Percentiles rank a stretch among this genome's conserved stretches.
phyloP scores from a whole-genome alignment of 2,797 vertebrate genomes.

The Xiphophorus birchmanni region DNA sequence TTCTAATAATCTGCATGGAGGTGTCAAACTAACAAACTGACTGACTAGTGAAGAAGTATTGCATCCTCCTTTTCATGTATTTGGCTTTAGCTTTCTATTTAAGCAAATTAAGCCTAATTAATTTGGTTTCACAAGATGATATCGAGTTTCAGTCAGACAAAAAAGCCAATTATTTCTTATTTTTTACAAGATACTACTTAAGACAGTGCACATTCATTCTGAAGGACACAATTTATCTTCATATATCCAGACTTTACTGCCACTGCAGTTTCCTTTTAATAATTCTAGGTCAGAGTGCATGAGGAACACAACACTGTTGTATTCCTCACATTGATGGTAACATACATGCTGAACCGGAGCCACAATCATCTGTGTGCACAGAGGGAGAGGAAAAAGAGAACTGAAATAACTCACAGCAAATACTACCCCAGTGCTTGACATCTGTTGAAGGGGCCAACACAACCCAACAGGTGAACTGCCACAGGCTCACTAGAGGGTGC shows the following conservation, averaged over 20 bases:
- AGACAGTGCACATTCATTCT: not conserved
- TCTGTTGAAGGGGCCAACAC: constrained; percentile 26
- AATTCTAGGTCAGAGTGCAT: not conserved
- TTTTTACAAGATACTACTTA: not conserved
- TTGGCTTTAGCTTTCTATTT: not conserved
- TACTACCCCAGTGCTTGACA: constrained; percentile 18
- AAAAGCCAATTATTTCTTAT: not conserved
- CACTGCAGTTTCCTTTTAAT: not conserved
- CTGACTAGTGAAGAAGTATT: not conserved
- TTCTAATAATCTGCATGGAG: not conserved
- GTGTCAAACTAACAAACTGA: not conserved
- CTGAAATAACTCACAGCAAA: constrained; percentile 26
- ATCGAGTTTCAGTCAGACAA: not conserved
- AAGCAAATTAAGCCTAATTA: not conserved
- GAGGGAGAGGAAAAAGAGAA: not conserved
- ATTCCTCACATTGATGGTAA: constrained; percentile 3
- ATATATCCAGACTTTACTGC: too few species aligned
- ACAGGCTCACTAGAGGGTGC: constrained; percentile 50
- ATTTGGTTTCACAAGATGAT: not conserved
- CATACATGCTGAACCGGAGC: not conserved
- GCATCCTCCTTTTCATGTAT: not conserved
- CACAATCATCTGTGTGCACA: not conserved
- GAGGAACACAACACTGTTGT: not conserved
- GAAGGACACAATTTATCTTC: not conserved
- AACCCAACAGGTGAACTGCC: constrained; percentile 24